These are phyloP conservation scores for Dynastes hyllus DNA, from an alignment of 2,888 invertebrate genomes.

Conservation along the genomic window DNA sequence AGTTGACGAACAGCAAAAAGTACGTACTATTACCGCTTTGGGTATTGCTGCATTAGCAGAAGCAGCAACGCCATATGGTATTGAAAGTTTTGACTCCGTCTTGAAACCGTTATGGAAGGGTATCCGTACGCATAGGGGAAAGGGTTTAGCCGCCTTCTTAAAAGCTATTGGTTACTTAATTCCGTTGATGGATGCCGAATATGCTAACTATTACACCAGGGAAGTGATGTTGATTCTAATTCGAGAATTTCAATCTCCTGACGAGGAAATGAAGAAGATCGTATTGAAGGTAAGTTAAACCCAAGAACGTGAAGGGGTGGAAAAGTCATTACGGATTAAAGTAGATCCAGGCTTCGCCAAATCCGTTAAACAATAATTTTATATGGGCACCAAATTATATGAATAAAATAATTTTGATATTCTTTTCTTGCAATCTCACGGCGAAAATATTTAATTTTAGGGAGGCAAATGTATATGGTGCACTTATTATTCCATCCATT, in stretches of 20 bases:
- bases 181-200: conserved; percentile 99
- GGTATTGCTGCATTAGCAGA: conserved; percentile 99
- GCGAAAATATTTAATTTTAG: too few relatives aligned
- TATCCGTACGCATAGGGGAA: conserved; percentile 91
- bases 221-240: conserved; percentile 99
- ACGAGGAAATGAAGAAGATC: conserved; percentile 99
- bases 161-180: conserved; percentile 99
- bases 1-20: conserved; percentile 99
- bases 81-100: conserved; percentile 99
- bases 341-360: too few relatives aligned
- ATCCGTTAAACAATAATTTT: too few relatives aligned
- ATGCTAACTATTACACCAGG: conserved; percentile 99
- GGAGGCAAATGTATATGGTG: too few relatives aligned
- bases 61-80: conserved; percentile 99
- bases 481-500: too few relatives aligned
- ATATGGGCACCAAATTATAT: too few relatives aligned
- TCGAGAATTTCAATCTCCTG: conserved; percentile 99
- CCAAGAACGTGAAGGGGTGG: too few relatives aligned
- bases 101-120: conserved; percentile 99
- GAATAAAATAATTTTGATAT: too few relatives aligned
- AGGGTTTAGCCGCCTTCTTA: conserved; percentile 98
- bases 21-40: conserved; percentile 98
- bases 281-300: conserved; percentile 85
- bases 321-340: too few relatives aligned
- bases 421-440: too few relatives aligned